Conservation (phyloP, 1,140 invertebrate genomes). For the Cydia amplana region DNA sequence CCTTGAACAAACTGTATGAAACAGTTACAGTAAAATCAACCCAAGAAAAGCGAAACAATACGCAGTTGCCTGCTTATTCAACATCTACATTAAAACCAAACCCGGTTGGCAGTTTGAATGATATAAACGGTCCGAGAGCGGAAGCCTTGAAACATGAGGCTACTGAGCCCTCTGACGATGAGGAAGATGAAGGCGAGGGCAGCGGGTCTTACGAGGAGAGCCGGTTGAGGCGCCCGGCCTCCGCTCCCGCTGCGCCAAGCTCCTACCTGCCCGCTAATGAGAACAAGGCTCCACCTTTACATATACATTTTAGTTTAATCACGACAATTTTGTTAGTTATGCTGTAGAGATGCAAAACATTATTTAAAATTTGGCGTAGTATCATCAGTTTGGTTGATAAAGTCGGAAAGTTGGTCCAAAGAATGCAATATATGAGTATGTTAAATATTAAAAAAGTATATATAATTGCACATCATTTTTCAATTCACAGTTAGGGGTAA, state of each 20-base stretch:
- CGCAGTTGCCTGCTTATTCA: not conserved
- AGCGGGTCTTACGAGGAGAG: conserved; percentile 63
- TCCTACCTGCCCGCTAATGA: conserved; percentile 63
- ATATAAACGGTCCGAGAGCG: conserved; percentile 44
- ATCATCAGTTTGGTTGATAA: conserved; percentile 21
- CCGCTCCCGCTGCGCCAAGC: conserved; percentile 64
- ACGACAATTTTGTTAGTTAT: conserved; percentile 8
- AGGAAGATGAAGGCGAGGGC: conserved; percentile 70
- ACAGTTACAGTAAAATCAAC: conserved; percentile 36
- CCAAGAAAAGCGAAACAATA: conserved; percentile 1
- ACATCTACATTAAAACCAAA: not conserved
- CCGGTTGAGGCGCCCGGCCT: conserved; percentile 43
- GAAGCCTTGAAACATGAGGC: conserved; percentile 64
- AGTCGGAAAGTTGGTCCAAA: not conserved
- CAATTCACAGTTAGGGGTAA: no score
- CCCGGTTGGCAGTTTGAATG: conserved; percentile 1
- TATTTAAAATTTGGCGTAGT: conserved; percentile 9
- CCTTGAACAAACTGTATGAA: conserved; percentile 41
- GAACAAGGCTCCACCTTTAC: conserved; percentile 47
- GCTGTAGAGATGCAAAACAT: not conserved
- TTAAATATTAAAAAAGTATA: no score
- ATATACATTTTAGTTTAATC: conserved; percentile 33
- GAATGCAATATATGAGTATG: not conserved
- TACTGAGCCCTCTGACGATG: conserved; percentile 68
- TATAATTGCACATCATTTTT: no score